phyloP scores from a whole-genome alignment of 2,888 invertebrate genomes.

The Ganaspis brasiliensis region DNA sequence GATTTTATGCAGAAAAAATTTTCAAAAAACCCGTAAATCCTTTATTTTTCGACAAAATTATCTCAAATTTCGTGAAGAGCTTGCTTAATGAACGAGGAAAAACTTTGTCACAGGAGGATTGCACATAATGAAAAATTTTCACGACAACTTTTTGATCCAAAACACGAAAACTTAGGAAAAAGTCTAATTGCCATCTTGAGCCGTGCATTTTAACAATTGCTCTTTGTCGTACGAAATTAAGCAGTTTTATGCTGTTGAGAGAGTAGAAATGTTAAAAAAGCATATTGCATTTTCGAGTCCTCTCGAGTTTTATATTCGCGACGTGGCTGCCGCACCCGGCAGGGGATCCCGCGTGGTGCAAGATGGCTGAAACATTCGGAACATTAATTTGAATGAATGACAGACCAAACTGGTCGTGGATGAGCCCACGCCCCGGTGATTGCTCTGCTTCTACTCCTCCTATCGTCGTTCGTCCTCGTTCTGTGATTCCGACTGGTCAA shows the following conservation, averaged over 20 bases:
- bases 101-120: no score
- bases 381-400: slow-evolving; percentile 69
- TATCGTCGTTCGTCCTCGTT: slow-evolving; percentile 37
- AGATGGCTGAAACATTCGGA: slow-evolving; percentile 67
- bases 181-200: no score
- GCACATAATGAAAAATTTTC: no score
- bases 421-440: slow-evolving; percentile 42
- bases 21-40: no score
- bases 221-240: no score
- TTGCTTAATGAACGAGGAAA: no score
- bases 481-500: slow-evolving; percentile 40
- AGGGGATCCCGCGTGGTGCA: slow-evolving; percentile 39
- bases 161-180: background rate
- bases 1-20: no score
- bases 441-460: slow-evolving; percentile 37
- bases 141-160: no score
- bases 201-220: no score
- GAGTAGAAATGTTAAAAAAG: background rate
- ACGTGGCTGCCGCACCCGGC: slow-evolving; percentile 28
- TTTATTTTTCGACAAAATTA: no score
- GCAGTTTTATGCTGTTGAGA: no score
- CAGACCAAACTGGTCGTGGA: slow-evolving; percentile 41
- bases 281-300: slow-evolving; percentile 21
- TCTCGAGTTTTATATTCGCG: slow-evolving; percentile 39
- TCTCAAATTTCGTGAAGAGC: no score